Evolutionary conservation across 2,888 invertebrate species (phyloP).

Genomic region (Drosophila cracens): DNA sequence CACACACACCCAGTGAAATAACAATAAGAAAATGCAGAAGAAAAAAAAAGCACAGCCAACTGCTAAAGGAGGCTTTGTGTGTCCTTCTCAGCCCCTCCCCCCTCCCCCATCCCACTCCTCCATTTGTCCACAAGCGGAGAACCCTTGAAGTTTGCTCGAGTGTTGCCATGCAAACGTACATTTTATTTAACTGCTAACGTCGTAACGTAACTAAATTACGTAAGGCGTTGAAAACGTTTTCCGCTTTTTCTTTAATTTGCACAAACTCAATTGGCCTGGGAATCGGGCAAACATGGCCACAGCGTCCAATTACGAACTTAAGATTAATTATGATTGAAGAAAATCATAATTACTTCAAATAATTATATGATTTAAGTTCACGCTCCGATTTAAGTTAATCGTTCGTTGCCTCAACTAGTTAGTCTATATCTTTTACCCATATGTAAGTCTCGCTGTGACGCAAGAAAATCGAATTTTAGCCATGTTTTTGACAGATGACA

Average conservation of each 20-base stretch:
- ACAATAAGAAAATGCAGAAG: slow-evolving; percentile 58
- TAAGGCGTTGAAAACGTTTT: slow-evolving; percentile 40
- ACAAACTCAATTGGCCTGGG: slow-evolving; percentile 39
- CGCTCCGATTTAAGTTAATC: slow-evolving; percentile 3
- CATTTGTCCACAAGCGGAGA: neutral
- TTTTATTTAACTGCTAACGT: slow-evolving; percentile 58
- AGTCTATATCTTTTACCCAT: neutral
- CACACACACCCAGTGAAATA: slow-evolving; percentile 17
- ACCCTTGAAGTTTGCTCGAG: slow-evolving; percentile 52
- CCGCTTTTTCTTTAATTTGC: slow-evolving; percentile 14
- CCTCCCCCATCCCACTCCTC: too few relatives aligned
- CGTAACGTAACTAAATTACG: slow-evolving; percentile 62
- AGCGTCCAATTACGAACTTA: slow-evolving; percentile 18
- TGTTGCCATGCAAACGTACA: slow-evolving; percentile 64
- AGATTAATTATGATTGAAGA: slow-evolving; percentile 9
- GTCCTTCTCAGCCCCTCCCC: neutral
- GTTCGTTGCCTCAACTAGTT: neutral
- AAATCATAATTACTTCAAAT: neutral
- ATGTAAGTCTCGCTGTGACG: neutral
- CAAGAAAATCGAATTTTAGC: slow-evolving; percentile 11
- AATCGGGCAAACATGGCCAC: neutral
- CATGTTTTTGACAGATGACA: slow-evolving; percentile 21
- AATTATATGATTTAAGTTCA: neutral
- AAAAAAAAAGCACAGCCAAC: slow-evolving; percentile 48
- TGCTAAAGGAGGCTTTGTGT: slow-evolving; percentile 28